These are phyloP conservation scores for Platynereis dumerilii DNA, from an alignment of 2,888 invertebrate genomes.

Conservation along the genomic window DNA sequence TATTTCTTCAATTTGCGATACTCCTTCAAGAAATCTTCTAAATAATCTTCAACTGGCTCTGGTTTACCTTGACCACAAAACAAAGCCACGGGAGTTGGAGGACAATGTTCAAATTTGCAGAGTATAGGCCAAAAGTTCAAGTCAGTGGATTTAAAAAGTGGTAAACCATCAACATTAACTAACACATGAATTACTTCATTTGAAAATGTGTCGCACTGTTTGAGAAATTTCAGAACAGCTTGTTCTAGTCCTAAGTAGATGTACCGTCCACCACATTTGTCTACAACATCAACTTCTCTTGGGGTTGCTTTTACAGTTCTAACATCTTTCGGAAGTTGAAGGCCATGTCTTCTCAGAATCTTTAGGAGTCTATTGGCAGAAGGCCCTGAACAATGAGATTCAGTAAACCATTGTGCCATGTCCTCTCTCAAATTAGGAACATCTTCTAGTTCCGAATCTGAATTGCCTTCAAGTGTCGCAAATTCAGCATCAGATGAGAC, in stretches of 20 bases:
- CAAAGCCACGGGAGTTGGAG: conserved; percentile 25
- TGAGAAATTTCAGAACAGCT: not conserved
- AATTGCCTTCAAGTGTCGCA: too few species aligned
- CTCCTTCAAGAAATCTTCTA: conserved; percentile 23
- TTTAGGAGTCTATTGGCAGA: too few species aligned
- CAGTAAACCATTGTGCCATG: too few species aligned
- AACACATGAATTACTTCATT: not conserved
- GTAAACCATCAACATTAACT: conserved; percentile 26
- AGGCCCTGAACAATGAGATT: too few species aligned
- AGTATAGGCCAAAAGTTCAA: conserved; percentile 23
- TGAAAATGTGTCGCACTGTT: not conserved
- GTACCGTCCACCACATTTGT: conserved; percentile 22
- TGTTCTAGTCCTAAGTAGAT: conserved; percentile 15
- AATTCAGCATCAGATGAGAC: too few species aligned
- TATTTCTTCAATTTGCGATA: conserved; percentile 1
- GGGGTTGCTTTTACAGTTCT: conserved; percentile 15
- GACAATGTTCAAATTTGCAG: not conserved
- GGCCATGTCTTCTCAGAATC: too few species aligned
- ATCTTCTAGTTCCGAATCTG: too few species aligned
- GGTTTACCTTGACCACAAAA: conserved; percentile 26
- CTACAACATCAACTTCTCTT: not conserved
- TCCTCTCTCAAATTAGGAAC: too few species aligned
- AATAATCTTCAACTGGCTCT: conserved; percentile 18
- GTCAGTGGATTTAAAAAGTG: conserved; percentile 27
- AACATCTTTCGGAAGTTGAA: conserved; percentile 25